Evolutionary conservation across 2,888 invertebrate species (phyloP).

Genomic region (Calameuta pallipes): DNA sequence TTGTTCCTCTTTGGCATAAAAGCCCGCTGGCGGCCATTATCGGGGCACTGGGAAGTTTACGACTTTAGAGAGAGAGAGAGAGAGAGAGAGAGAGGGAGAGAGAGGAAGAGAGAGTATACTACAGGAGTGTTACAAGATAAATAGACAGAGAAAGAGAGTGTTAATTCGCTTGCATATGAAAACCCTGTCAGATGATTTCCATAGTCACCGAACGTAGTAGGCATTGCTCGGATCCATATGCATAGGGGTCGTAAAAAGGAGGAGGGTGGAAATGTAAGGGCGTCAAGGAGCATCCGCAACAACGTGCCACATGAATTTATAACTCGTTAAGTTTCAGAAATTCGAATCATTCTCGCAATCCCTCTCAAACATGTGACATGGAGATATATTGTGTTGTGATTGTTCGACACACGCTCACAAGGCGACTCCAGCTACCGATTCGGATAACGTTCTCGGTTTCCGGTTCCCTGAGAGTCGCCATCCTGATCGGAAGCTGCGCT

Average conservation of each 20-base stretch:
- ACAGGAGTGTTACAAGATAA: too few species aligned
- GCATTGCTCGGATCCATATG: background rate
- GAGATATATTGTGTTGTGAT: too few species aligned
- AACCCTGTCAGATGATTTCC: background rate
- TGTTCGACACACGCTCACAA: too few species aligned
- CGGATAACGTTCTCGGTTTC: too few species aligned
- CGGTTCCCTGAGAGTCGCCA: too few species aligned
- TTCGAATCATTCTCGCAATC: background rate
- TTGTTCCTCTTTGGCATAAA: background rate
- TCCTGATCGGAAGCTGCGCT: too few species aligned
- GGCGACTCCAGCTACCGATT: too few species aligned
- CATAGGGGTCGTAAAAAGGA: background rate
- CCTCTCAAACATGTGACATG: background rate
- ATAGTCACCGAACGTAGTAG: background rate
- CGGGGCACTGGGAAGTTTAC: background rate
- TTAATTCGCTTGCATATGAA: background rate
- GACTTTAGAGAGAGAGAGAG: too few species aligned
- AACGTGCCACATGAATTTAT: background rate
- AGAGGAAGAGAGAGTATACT: too few species aligned
- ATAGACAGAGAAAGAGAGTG: background rate
- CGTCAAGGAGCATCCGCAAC: background rate
- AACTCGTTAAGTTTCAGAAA: background rate
- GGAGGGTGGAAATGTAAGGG: background rate
- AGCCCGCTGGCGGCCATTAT: background rate
- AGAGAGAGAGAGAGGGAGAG: too few species aligned